Base-by-base conservation (phyloP, 2,888 invertebrate genomes). In the Papilio protenor region DNA sequence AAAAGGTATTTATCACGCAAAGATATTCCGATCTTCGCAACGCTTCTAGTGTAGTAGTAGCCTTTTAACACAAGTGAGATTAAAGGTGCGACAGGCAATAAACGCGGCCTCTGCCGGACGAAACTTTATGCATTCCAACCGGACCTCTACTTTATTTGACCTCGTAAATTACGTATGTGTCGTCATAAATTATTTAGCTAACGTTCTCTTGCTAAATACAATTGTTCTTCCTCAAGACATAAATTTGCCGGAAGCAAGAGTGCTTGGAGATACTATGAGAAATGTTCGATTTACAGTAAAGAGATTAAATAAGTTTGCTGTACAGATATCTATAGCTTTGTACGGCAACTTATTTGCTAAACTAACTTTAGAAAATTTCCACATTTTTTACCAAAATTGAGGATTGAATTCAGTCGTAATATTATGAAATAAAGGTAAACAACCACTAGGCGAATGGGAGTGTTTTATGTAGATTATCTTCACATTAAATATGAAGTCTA, bases 121-220 rank as follows among this genome's bases (percentile, higher is more conserved):
- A 69, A 70, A 70, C 70, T 70, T 47, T 52, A 49, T 71, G 71
- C 49, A 71, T 71, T 47, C 49, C 47, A 49, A 49, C 71, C 23
- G 49, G 49, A 49, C 71, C 71, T 71, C 49, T 52, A 27, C 49
- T 71, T 47, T 71, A 71, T 71, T 71, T 71, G 71, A 47, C 71
- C 71, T 71, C 71, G 27, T 71, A 52, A 71, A 71, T 71, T 71
- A 71, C 49, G 49, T 49, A 27, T 71, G 49, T 71, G 27, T 27
- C 71, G 18, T 71, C 71, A 52, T 71, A 71, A 71, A 71, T 71
- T 71, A 71, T 71, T 71, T 71, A 27, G 18, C 23, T 49, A 69
- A 45, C 18, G 27, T 71, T 71, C 27, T 21, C 71, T 71, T 52
- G 27, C 23, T 27, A 52, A 27, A 71, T 47, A 27, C 49, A 71